Conservation (phyloP, 2,888 invertebrate species). For the Geotrupes spiniger region DNA sequence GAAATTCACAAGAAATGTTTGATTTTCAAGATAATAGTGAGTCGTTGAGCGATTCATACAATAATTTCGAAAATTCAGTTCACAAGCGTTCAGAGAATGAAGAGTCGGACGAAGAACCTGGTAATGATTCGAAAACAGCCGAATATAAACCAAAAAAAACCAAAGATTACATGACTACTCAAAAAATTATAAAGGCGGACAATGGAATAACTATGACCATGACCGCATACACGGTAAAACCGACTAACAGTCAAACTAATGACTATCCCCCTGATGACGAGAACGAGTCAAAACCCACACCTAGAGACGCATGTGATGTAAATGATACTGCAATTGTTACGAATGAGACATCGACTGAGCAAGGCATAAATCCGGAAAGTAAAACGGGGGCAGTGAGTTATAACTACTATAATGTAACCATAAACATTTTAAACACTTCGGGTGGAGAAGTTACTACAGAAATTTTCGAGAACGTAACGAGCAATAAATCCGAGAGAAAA, state of each 20-base stretch:
- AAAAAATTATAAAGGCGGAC: too few relatives aligned
- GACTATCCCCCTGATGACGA: constrained; percentile 14
- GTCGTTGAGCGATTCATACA: too few relatives aligned
- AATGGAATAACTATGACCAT: constrained; percentile 13
- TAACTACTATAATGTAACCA: constrained; percentile 15
- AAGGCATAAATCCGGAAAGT: neutral
- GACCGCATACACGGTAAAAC: neutral
- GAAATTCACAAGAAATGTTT: constrained; percentile 8
- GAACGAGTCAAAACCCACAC: neutral
- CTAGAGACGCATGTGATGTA: neutral
- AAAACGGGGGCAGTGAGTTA: neutral
- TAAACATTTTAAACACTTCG: constrained; percentile 1
- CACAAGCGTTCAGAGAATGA: constrained; percentile 19
- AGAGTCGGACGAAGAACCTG: constrained; percentile 22
- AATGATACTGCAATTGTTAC: neutral
- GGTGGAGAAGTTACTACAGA: too few relatives aligned
- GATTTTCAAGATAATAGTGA: too few relatives aligned
- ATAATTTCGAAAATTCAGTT: too few relatives aligned
- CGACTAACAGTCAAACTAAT: constrained; percentile 3
- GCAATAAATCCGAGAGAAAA: constrained; percentile 1
- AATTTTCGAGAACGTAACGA: neutral
- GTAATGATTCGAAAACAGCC: constrained; percentile 18
- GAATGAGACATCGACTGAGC: neutral
- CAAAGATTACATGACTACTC: constrained; percentile 3
- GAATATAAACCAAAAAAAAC: constrained; percentile 17